Conservation (phyloP, 2,888 invertebrate genomes). For the Dilophus febrilis region DNA sequence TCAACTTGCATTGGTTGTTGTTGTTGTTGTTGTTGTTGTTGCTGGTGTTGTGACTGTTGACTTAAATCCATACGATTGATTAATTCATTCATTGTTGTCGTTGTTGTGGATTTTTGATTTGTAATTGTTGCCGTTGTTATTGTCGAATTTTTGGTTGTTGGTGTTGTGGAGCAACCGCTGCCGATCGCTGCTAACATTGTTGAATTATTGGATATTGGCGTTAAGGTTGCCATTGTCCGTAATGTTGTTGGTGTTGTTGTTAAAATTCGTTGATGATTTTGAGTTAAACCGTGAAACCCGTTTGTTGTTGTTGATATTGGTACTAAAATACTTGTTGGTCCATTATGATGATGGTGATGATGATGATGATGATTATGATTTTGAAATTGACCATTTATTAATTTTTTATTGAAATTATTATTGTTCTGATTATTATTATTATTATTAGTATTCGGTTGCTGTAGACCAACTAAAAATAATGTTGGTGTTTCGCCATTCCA, state of each 20-base stretch:
- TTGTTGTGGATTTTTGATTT: neutral
- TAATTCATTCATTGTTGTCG: neutral
- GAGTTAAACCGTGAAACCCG: too few relatives aligned
- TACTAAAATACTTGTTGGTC: constrained; percentile 5
- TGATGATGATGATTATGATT: constrained; percentile 18
- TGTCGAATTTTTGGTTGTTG: constrained; percentile 1
- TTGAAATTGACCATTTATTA: constrained; percentile 19
- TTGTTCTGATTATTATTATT: constrained; percentile 34
- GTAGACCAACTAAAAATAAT: constrained; percentile 35
- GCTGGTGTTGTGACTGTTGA: neutral
- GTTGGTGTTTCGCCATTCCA: constrained; percentile 42
- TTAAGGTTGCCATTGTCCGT: constrained; percentile 19
- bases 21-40: constrained; percentile 4
- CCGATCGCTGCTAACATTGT: constrained; percentile 14
- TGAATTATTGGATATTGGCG: too few relatives aligned
- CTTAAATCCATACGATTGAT: too few relatives aligned
- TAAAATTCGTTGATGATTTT: neutral
- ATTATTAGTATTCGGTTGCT: constrained; percentile 28
- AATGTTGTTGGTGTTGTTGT: constrained; percentile 19
- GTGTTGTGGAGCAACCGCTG: constrained; percentile 6
- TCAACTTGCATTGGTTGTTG: constrained; percentile 13
- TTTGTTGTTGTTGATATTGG: constrained; percentile 20
- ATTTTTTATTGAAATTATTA: too few relatives aligned
- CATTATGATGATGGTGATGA: constrained; percentile 14
- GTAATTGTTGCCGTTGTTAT: too few relatives aligned